These are phyloP conservation scores for Leontopithecus rosalia DNA, from an alignment of 2,797 vertebrate species.

Conservation along the genomic window DNA sequence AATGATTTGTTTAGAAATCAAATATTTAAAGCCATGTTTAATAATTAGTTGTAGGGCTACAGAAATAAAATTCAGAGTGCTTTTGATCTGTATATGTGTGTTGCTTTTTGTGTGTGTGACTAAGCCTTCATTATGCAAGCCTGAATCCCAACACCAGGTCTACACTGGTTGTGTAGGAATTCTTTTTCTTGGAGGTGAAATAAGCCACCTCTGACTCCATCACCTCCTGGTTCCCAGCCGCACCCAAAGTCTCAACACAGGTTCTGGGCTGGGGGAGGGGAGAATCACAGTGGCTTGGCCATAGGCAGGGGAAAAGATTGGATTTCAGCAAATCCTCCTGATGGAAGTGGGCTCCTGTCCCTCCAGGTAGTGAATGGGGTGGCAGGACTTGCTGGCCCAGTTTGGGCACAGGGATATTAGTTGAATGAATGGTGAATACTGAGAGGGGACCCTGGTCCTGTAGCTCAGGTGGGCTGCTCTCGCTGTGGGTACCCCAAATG, in stretches of 20 bases:
- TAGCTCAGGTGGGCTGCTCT: not conserved
- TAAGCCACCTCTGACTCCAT: not conserved
- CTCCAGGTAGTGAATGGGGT: not conserved
- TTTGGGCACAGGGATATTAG: not conserved
- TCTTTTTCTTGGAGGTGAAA: not conserved
- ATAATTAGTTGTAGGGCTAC: slow-evolving; percentile 6
- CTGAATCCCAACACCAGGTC: not conserved
- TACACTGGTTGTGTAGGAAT: not conserved
- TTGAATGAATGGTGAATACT: not conserved
- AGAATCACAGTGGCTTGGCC: not conserved
- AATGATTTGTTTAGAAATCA: slow-evolving; percentile 46
- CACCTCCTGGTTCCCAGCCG: not conserved
- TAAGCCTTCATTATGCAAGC: not conserved
- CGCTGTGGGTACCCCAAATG: not conserved
- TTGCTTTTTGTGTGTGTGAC: not conserved
- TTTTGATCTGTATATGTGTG: not conserved
- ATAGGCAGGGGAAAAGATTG: not conserved
- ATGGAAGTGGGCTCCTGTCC: not conserved
- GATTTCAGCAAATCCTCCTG: not conserved
- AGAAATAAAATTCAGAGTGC: not conserved
- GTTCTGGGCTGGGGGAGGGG: not conserved
- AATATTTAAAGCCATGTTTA: slow-evolving; percentile 15
- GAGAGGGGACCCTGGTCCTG: not conserved
- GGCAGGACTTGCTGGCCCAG: not conserved
- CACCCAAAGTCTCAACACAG: not conserved